Evolutionary conservation across 2,888 invertebrate genomes (phyloP).

Genomic region (Sminthurinus aureus): DNA sequence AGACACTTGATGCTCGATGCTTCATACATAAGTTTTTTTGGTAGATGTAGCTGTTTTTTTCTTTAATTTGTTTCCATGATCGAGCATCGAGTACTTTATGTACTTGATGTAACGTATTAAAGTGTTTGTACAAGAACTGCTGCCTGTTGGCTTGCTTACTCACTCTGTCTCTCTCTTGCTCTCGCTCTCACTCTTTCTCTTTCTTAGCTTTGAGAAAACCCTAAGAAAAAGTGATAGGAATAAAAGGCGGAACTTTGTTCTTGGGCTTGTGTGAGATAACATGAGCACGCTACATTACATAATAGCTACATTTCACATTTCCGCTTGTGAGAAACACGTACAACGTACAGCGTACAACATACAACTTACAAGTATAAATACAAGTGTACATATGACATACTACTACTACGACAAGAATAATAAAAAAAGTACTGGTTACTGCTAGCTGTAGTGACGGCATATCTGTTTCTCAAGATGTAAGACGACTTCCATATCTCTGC

Average conservation of each 20-base stretch:
- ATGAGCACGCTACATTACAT: conserved; percentile 30
- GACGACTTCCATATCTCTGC: not conserved
- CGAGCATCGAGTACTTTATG: no score
- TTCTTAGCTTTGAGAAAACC: not conserved
- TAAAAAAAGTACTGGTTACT: no score
- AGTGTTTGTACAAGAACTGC: no score
- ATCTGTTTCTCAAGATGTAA: conserved; percentile 1
- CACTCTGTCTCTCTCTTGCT: not conserved
- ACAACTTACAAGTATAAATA: no score
- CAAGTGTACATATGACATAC: no score
- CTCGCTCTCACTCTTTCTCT: not conserved
- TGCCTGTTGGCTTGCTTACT: no score
- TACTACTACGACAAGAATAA: not conserved
- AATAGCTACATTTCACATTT: conserved; percentile 34
- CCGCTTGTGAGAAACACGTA: conserved; percentile 31
- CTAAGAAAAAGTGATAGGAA: conserved; percentile 12
- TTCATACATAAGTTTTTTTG: no score
- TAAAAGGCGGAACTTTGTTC: conserved; percentile 31
- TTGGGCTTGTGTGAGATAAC: conserved; percentile 22
- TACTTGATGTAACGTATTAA: no score
- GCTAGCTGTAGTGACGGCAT: conserved; percentile 18
- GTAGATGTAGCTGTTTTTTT: no score
- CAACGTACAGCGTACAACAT: no score
- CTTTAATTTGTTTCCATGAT: no score
- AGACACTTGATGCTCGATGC: no score